Percentiles rank a stretch among this genome's conserved stretches.
Evolutionary conservation across 1,140 invertebrate species (phyloP).

Genomic region (Prorops nasuta): DNA sequence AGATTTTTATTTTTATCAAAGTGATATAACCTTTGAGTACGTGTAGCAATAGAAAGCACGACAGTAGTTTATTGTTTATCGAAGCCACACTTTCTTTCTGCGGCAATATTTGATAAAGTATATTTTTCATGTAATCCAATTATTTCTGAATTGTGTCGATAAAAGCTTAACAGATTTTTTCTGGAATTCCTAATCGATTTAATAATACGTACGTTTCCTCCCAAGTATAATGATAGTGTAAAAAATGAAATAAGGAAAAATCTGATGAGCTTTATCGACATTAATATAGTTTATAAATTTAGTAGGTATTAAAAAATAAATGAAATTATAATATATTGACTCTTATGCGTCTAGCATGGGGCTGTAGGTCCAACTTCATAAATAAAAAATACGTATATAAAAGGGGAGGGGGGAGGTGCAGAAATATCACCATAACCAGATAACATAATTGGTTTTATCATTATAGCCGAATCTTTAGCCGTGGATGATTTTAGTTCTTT

Average conservation of each 20-base stretch:
- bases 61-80: conserved; percentile 18
- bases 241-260: too few species aligned
- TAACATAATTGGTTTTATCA: too few species aligned
- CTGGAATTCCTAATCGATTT: too few species aligned
- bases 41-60: conserved; percentile 25
- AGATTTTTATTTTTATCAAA: conserved; percentile 6
- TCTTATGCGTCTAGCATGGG: conserved; percentile 53
- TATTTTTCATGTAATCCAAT: conserved; percentile 16
- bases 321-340: too few species aligned
- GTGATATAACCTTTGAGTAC: conserved; percentile 1
- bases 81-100: conserved; percentile 16
- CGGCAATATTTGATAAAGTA: conserved; percentile 15
- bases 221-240: too few species aligned
- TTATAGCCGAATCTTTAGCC: too few species aligned
- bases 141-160: conserved; percentile 4
- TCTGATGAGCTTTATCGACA: too few species aligned
- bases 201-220: too few species aligned
- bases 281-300: too few species aligned
- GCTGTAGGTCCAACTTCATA: conserved; percentile 45
- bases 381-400: conserved; percentile 39
- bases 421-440: too few species aligned
- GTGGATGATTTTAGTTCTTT: neutral
- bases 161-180: too few species aligned
- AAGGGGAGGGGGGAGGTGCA: conserved; percentile 24
- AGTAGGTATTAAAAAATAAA: too few species aligned